Evolutionary conservation across 2,888 invertebrate genomes (phyloP), one percentile per base, ranked within the genome.

Genomic region (Alloplasta piceator): DNA sequence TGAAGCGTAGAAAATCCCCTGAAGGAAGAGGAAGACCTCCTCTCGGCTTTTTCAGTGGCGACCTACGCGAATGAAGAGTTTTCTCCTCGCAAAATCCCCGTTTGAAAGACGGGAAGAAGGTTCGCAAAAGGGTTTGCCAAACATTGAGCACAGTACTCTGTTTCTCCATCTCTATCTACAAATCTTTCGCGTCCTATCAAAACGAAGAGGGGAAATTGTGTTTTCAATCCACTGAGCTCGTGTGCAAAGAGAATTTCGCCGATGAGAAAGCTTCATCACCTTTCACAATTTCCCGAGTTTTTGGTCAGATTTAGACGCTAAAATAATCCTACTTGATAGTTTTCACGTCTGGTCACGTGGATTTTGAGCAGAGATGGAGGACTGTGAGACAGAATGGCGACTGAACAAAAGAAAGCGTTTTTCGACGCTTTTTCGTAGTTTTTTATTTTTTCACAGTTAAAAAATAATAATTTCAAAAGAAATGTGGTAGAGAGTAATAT

Each of bases 271-370:
- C 26, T 26, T 26, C 26, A 26, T 3, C 3, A 26, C 26, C 26
- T 26, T 26, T 26, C 26, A 26, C 26, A 26, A 26, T 26, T 26
- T 3, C 26, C 26, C 26, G 26, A 26, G 46, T 78, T 67, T 41
- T 36, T 86, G 87, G 86, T 86, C 86, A 83, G 86, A 90, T 90
- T 90, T 90, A 88, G 89, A 90, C 89, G 88, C 88, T 88, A 79
- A 70, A 87, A 90, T 87, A 87, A 90, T 87, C 86, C 86, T 85
- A 72, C 83, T 80, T 80, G 85, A 82, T 26, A 67, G 52, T 26
- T 79, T 77, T 50, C 67, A 55, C 14, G 61, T 43, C 1, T 66
- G 43, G 36, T 39, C 39, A 10, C 26, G 50, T 43, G 7, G 3
- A 73, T 73, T 56, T 73, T 43, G 64, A 12, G 36, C 36, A 36